Percentiles rank a stretch among this genome's conserved stretches.
Conservation (phyloP, 1,140 invertebrate genomes). For the Caenorhabditis tropicalis region DNA sequence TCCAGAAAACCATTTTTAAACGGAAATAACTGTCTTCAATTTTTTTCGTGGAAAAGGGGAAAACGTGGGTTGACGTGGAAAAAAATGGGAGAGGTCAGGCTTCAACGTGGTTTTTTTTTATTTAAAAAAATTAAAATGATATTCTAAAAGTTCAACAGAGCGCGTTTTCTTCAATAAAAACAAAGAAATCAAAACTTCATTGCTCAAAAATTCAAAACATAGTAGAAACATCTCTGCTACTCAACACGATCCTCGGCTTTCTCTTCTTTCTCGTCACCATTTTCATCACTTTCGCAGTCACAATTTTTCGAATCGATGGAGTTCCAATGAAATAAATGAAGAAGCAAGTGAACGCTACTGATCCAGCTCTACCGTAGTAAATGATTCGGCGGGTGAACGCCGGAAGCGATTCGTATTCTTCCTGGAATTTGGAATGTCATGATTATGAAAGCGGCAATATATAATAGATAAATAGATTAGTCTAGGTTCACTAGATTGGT, state of each 20-base stretch:
- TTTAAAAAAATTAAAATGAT: too few relatives aligned
- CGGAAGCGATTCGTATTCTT: background rate
- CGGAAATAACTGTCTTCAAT: background rate
- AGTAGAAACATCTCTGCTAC: background rate
- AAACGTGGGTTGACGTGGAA: too few relatives aligned
- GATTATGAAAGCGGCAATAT: background rate
- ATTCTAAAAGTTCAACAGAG: too few relatives aligned
- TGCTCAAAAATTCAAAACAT: background rate
- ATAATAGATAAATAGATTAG: too few relatives aligned
- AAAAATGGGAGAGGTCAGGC: too few relatives aligned
- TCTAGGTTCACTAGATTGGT: too few relatives aligned
- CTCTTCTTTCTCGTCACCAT: background rate
- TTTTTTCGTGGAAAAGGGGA: too few relatives aligned
- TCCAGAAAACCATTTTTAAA: background rate
- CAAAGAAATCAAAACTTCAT: background rate
- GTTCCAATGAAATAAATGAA: constrained; percentile 18
- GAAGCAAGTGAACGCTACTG: background rate
- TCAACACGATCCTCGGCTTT: background rate
- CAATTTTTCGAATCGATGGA: background rate
- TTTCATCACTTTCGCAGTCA: background rate
- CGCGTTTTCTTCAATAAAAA: background rate
- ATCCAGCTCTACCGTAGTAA: background rate
- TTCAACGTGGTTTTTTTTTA: too few relatives aligned
- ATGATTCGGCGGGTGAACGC: background rate
- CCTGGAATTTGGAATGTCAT: background rate